Base-by-base conservation (phyloP, 2,113 vertebrate species). In the Meles meles region DNA sequence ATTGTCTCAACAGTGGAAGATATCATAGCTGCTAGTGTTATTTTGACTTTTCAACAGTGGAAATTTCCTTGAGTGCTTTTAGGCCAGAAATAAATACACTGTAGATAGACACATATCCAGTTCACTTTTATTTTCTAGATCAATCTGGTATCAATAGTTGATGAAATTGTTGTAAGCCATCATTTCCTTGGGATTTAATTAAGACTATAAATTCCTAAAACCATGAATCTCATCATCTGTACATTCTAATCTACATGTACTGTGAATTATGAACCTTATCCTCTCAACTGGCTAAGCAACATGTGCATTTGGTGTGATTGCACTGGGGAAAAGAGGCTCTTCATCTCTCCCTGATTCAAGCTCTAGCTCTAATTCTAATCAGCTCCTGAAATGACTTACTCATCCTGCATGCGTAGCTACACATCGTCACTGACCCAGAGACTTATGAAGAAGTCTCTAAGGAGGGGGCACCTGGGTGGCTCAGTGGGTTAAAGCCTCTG, bases 131-230 rank as follows among this genome's bases (percentile, higher is more conserved):
- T 77, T 90, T 95, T 83, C 69, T 84, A 52, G 37, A 79, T 44
- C 61, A 80, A 84, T 52, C 77, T 94, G 55, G 14, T 79, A 81
- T 55, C 23, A 39, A 84, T 25, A 55, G 61, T 88, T 95, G 67
- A 93, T n/a, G 31, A 42, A 79, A 52, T 72, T 91, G 6, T 49
- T 83, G 65, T 80, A 29, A 96, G n/a, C 21, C 52, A 88, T 95
- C 15, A 83, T 95, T 96, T 97, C 59, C 63, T 85, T 44, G 65
- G 61, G 44, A 93, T 96, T 91, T 93, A 96, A 88, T 92, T 95
- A 96, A 84, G 77, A 80, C 27, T 85, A 74, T 88, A 94, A 92
- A 88, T 95, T 96, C 42, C 91, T 93, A 34, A 89, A 15, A 85
- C 5, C 69, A 72, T 29, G 21, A 31, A 85, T 31, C n/a, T 95